Evolutionary conservation across 2,113 vertebrate genomes (phyloP), one percentile per base, ranked within the genome.

Genomic region (Neogale vison): DNA sequence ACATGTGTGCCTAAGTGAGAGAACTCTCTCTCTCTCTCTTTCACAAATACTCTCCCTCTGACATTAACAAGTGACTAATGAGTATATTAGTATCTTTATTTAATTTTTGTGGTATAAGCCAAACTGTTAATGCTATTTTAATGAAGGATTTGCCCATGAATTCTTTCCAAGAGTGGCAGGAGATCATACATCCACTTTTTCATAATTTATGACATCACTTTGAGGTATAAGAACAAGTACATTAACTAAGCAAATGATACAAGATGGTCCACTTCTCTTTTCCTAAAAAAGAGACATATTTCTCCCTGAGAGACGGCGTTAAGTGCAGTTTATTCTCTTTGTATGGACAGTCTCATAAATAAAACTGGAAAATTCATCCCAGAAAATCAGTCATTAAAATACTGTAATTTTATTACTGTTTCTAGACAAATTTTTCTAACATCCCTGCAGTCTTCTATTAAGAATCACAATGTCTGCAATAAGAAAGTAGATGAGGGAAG

Each of bases 391-490:
- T 88, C 76, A 90, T 97, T 97, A 96, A 87, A 97, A 77, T 84
- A 96, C 95, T 77, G 74, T 96, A 96, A 97, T 93, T 97, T 97
- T 85, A 98, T 97, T 97, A 93, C 10, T 93, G 61, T 95, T 96
- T 96, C 81, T 96, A 92, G 4, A 88, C 21, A 96, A 63, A 95
- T 97, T 97, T 93, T 90, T 93, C 90, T 71, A 87, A 65, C 59
- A 95, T 96, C 55, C 94, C 79, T 90, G 81, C 92, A 98, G 96
- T 95, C 63, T 88, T 89, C 89, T 91, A 77, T 88, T 97, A n/a
- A 90, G 93, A 98, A 97, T 98, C 90, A 97, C 96, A 98, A 95
- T 67, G 11, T 81, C 94, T 98, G 88, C 95, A 96, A 24, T 31
- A 15, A 96, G 59, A 97, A 98, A 98, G 84, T 95, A 96, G 94